These are phyloP conservation scores for Eleutherodactylus coqui DNA, from an alignment of 2,797 vertebrate genomes.

Conservation along the genomic window DNA sequence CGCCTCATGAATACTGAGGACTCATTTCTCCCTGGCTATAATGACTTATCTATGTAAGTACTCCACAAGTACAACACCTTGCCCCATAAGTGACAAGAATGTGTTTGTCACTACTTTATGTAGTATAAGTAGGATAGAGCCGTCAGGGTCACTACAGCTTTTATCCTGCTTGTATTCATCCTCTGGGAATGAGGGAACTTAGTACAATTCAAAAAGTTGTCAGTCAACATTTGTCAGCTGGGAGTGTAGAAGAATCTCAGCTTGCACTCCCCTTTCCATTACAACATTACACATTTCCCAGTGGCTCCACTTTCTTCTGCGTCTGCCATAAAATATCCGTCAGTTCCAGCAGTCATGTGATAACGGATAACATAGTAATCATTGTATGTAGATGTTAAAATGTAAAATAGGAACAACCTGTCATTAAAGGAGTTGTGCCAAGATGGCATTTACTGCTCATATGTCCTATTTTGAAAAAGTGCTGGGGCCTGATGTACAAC, in stretches of 20 bases:
- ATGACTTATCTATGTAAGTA: too few species aligned
- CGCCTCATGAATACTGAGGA: too few species aligned
- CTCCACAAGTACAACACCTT: too few species aligned
- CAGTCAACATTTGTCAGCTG: neutral
- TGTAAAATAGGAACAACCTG: neutral
- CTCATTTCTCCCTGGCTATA: too few species aligned
- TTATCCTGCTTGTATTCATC: neutral
- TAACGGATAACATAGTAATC: neutral
- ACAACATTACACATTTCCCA: neutral
- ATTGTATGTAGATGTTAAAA: neutral
- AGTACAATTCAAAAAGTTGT: neutral
- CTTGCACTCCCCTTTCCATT: neutral
- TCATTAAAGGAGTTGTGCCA: too few species aligned
- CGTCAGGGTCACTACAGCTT: neutral
- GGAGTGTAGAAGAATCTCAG: neutral
- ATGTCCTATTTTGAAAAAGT: too few species aligned
- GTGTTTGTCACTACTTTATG: too few species aligned
- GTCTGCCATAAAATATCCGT: neutral
- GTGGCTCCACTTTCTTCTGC: neutral
- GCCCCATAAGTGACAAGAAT: too few species aligned
- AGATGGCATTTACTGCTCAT: too few species aligned
- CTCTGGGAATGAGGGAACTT: constrained; percentile 12
- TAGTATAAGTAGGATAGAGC: neutral
- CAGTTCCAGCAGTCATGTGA: neutral
- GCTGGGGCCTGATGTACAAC: too few species aligned